These are phyloP conservation scores for Silvanus unidentatus DNA, from an alignment of 2,888 invertebrate genomes.

Conservation along the genomic window DNA sequence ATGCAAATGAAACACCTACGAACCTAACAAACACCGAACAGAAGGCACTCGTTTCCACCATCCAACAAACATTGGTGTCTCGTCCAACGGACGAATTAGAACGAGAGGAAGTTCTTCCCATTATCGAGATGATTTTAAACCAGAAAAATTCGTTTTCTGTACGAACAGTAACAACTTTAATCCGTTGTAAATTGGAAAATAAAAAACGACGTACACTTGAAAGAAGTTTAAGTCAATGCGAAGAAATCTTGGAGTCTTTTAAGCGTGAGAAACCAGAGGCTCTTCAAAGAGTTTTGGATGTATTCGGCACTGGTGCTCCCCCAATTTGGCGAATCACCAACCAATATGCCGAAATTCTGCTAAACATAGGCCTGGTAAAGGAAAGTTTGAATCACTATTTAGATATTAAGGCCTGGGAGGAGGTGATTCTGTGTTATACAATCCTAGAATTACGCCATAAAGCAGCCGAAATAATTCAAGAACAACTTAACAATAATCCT, in stretches of 20 bases:
- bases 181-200: conserved; percentile 73
- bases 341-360: conserved; percentile 70
- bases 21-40: conserved; percentile 66
- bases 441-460: conserved; percentile 77
- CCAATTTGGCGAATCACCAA: conserved; percentile 74
- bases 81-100: conserved; percentile 75
- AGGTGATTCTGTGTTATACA: conserved; percentile 87
- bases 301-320: conserved; percentile 67
- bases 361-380: conserved; percentile 77
- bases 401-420: conserved; percentile 80
- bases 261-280: conserved; percentile 44
- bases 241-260: conserved; percentile 64
- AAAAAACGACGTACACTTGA: conserved; percentile 77
- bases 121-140: conserved; percentile 61
- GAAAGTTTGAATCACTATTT: conserved; percentile 76
- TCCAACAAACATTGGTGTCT: conserved; percentile 65
- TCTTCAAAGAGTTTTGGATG: conserved; percentile 49
- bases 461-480: conserved; percentile 82
- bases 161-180: conserved; percentile 61
- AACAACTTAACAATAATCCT: conserved; percentile 71
- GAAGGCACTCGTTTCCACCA: conserved; percentile 69
- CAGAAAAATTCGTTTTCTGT: conserved; percentile 71
- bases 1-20: conserved; percentile 12
- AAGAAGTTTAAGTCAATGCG: conserved; percentile 80
- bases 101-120: conserved; percentile 77